Percentiles rank a stretch among this genome's conserved stretches.
phyloP scores from a whole-genome alignment of 1,140 invertebrate genomes.

The Globodera ellingtonae region DNA sequence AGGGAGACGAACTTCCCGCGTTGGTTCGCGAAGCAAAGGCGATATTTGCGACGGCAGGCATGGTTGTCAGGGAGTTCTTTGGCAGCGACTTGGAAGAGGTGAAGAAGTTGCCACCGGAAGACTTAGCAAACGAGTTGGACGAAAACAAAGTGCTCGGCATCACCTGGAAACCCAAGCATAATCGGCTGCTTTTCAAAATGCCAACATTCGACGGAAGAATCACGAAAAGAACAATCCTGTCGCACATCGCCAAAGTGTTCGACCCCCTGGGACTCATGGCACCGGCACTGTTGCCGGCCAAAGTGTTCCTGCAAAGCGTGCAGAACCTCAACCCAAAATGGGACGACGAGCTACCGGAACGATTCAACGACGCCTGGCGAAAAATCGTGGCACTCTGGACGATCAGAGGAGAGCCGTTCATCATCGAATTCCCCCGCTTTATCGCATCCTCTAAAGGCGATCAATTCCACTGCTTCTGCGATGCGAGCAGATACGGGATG shows the following conservation, averaged over 20 bases:
- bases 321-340: too few relatives aligned
- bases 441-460: background rate
- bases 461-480: background rate
- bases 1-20: background rate
- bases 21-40: background rate
- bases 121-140: background rate
- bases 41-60: background rate
- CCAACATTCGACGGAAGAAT: background rate
- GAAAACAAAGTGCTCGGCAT: conserved; percentile 6
- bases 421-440: too few relatives aligned
- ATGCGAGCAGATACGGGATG: background rate
- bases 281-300: too few relatives aligned
- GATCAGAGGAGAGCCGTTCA: too few relatives aligned
- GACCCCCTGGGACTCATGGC: too few relatives aligned
- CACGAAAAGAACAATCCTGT: background rate
- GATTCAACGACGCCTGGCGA: too few relatives aligned
- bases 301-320: too few relatives aligned
- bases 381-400: too few relatives aligned
- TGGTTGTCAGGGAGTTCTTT: background rate
- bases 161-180: background rate
- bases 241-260: background rate
- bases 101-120: background rate
- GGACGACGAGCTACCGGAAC: too few relatives aligned
- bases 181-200: background rate
- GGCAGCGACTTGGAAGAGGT: background rate